Evolutionary conservation across 2,888 invertebrate genomes (phyloP), one percentile per base, ranked within the genome.

Genomic region (Chironomus riparius): DNA sequence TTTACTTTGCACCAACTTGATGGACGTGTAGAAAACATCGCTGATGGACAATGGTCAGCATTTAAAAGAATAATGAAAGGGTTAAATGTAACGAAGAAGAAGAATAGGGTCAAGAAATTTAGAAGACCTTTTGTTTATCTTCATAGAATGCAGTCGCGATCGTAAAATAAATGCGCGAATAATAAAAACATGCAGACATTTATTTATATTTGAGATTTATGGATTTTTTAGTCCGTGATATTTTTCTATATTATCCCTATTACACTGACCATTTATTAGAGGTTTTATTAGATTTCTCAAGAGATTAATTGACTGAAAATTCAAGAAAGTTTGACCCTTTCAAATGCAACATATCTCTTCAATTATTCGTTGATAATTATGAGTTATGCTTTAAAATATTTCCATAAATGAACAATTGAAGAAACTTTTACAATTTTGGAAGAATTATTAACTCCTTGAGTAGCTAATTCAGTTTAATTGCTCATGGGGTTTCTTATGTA

Each of bases 291-390:
- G 28, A 69, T 47, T 48, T 50, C 28, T 71, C 22, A n/a, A 56
- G 56, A 71, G 71, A 71, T 71, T 71, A 71, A 71, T 71, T 71
- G 56, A 71, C 71, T 71, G 56, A 24, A 56, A 71, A 70, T 38
- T 13, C 7, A 10, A 69, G 38, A 38, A 69, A 22, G 18, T 7
- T 69, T 47, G 15, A 48, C 71, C 61, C 71, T 50, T 56, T 47
- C 28, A 2, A 65, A 18, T 5, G 50, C 24, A 50, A 21, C 10
- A 21, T 71, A 22, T 24, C 22, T 24, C 13, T 24, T 65, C 12
- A 21, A 65, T 22, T 24, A 12, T 13, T 56, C 56, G 71, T 71
- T 71, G 10, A 61, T 15, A 24, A 71, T 24, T 21, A 56, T 56
- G 24, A 71, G 56, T 24, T 56, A 56, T 15, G 56, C n/a, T 5